A percentile compares a stretch with the other conserved stretches of the same genome.
phyloP scores from a whole-genome alignment of 2,888 invertebrate species.

The Petrolisthes cinctipes region DNA sequence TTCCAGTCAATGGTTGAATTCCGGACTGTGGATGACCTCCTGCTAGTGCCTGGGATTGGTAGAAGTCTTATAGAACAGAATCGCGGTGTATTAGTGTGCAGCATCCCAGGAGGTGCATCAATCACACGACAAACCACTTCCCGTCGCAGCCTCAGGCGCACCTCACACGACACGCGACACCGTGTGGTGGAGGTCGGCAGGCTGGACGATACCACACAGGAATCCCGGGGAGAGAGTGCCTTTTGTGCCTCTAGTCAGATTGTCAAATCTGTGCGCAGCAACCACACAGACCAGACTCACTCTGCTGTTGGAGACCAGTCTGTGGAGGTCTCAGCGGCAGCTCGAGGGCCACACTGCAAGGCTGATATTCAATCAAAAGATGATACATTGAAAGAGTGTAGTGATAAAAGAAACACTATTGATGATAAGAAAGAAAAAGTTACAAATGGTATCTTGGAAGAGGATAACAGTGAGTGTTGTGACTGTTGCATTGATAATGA shows the following conservation, averaged over 20 bases:
- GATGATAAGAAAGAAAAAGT: conserved; percentile 13
- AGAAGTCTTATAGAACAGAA: conserved; percentile 69
- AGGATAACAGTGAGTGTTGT: conserved; percentile 48
- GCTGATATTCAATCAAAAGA: neutral
- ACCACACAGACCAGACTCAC: conserved; percentile 13
- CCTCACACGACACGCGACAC: conserved; percentile 34
- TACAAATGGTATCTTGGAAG: conserved; percentile 5
- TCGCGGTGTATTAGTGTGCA: conserved; percentile 66
- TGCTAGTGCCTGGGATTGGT: conserved; percentile 69
- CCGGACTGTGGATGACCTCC: conserved; percentile 68
- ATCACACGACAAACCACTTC: conserved; percentile 40
- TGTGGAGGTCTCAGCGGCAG: conserved; percentile 3
- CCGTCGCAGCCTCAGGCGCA: conserved; percentile 53
- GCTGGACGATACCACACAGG: conserved; percentile 35
- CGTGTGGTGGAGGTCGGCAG: conserved; percentile 22
- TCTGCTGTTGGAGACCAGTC: conserved; percentile 8
- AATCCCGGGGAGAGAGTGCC: conserved; percentile 30
- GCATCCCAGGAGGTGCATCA: conserved; percentile 40
- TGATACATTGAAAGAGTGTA: conserved; percentile 4
- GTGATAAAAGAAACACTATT: conserved; percentile 16
- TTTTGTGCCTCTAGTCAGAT: conserved; percentile 42
- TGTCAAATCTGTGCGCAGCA: conserved; percentile 33
- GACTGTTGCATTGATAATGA: conserved; percentile 41
- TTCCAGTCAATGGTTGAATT: conserved; percentile 69
- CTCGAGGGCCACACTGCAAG: neutral